These are phyloP conservation scores for Diploptera punctata DNA, from an alignment of 2,888 invertebrate species.

Conservation along the genomic window DNA sequence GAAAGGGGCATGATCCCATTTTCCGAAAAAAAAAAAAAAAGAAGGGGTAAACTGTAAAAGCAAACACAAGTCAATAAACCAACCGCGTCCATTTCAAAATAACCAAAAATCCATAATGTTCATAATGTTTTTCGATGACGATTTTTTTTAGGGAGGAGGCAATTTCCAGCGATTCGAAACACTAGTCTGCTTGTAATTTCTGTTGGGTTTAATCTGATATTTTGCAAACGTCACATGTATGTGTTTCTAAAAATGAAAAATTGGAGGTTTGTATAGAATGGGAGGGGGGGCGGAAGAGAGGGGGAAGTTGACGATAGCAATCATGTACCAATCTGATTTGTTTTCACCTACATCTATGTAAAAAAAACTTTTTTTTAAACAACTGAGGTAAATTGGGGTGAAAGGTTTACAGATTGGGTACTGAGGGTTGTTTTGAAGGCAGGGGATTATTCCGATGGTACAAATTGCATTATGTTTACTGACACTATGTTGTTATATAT, in stretches of 20 bases:
- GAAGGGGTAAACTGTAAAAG: background rate
- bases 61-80: background rate
- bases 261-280: background rate
- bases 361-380: slow-evolving; percentile 3
- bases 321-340: slow-evolving; percentile 32
- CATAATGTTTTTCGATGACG: background rate
- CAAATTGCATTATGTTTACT: slow-evolving; percentile 21
- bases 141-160: slow-evolving; percentile 3
- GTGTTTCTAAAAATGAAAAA: slow-evolving; percentile 18
- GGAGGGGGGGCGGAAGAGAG: background rate
- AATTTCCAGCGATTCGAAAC: slow-evolving; percentile 18
- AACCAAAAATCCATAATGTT: slow-evolving; percentile 1
- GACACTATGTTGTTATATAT: slow-evolving; percentile 3
- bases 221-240: slow-evolving; percentile 2
- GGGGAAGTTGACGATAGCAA: slow-evolving; percentile 5
- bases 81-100: background rate
- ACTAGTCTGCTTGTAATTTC: slow-evolving; percentile 12
- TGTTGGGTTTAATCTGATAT: slow-evolving; percentile 14
- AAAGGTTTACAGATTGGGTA: background rate
- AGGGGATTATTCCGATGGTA: background rate
- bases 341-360: slow-evolving; percentile 13
- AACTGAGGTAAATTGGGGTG: slow-evolving; percentile 20
- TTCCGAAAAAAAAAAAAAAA: too few relatives aligned
- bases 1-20: background rate
- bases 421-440: background rate